Percentiles rank a stretch among this genome's conserved stretches.
These are phyloP conservation scores for Amphilophus citrinellus DNA, from an alignment of 2,113 vertebrate genomes.

Conservation along the genomic window DNA sequence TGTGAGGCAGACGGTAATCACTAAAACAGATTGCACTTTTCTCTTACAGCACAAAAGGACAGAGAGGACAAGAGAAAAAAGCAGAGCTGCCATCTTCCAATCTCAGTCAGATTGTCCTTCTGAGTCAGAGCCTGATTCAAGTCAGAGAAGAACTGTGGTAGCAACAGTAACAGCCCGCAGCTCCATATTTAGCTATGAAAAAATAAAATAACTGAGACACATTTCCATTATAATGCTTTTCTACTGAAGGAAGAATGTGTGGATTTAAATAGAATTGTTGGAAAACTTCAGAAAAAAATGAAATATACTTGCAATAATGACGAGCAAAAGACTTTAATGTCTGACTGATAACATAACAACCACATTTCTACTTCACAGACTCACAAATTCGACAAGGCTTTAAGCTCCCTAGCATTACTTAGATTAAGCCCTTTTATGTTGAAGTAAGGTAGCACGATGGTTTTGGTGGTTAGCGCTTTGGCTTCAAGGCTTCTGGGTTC, in stretches of 20 bases:
- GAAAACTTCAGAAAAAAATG: background rate
- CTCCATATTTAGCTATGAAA: background rate
- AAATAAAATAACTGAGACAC: background rate
- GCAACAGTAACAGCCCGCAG: constrained; percentile 14
- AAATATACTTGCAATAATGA: background rate
- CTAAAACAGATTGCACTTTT: constrained; percentile 51
- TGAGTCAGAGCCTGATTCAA: constrained; percentile 22
- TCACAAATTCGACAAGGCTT: too few relatives aligned
- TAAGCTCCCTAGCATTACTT: too few relatives aligned
- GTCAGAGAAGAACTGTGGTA: constrained; percentile 17
- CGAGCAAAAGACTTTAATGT: background rate
- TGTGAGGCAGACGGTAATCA: constrained; percentile 48
- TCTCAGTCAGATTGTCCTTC: constrained; percentile 36
- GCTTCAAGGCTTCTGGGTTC: too few relatives aligned
- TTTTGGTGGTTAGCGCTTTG: too few relatives aligned
- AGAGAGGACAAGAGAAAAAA: constrained; percentile 12
- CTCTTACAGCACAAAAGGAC: constrained; percentile 39
- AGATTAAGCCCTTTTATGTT: too few relatives aligned
- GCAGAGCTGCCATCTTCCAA: constrained; percentile 1
- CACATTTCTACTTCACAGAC: background rate
- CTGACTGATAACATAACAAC: background rate
- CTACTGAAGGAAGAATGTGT: background rate
- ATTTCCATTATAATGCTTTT: background rate
- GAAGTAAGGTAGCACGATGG: too few relatives aligned
- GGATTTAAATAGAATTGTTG: background rate